Evolutionary conservation across 2,797 vertebrate genomes (phyloP).

Genomic region (Vipera ursinii): DNA sequence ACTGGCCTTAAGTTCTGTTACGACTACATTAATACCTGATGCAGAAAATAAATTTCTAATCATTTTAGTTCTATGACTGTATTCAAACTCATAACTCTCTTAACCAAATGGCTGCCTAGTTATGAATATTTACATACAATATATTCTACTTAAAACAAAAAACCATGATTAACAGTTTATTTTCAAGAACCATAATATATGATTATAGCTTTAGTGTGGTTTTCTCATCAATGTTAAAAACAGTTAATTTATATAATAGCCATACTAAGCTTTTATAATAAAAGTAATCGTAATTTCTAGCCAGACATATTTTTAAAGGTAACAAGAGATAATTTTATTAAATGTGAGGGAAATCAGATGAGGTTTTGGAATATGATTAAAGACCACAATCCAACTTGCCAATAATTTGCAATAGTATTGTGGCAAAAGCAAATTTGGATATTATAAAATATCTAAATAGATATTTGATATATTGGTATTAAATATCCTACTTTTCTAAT

Average conservation of each 20-base stretch:
- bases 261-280: background rate
- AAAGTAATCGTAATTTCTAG: background rate
- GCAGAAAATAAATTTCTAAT: slow-evolving; percentile 63
- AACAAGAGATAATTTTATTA: background rate
- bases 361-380: background rate
- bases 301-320: background rate
- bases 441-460: background rate
- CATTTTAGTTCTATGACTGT: slow-evolving; percentile 59
- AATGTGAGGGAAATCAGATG: background rate
- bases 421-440: background rate
- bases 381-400: background rate
- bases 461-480: background rate
- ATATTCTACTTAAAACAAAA: background rate
- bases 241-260: slow-evolving; percentile 24
- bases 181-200: background rate
- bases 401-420: background rate
- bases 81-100: slow-evolving; percentile 46
- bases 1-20: slow-evolving; percentile 57
- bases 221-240: slow-evolving; percentile 52
- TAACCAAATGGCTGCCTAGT: slow-evolving; percentile 31
- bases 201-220: slow-evolving; percentile 20
- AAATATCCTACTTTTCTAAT: background rate
- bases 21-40: slow-evolving; percentile 51
- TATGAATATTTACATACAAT: background rate
- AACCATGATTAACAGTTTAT: background rate